These are phyloP conservation scores for Pollimyrus isidori DNA, from an alignment of 2,113 vertebrate species.

Conservation along the genomic window DNA sequence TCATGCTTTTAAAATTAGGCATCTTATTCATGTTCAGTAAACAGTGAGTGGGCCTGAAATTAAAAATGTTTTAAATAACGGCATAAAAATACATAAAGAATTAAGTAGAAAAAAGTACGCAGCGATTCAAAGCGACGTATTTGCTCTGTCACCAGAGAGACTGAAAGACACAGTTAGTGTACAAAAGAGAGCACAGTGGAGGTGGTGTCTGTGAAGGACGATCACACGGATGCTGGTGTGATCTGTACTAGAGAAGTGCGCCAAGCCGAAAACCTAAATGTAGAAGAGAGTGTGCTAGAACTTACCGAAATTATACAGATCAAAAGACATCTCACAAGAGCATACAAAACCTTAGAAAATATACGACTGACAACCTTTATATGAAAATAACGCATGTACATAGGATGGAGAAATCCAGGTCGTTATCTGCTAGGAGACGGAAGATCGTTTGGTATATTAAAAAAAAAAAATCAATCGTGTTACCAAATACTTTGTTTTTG, in stretches of 20 bases:
- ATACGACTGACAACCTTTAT: not conserved
- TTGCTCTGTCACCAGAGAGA: not conserved
- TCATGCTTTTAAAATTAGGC: conserved; percentile 39
- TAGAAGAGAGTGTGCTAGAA: not conserved
- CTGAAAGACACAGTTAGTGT: not conserved
- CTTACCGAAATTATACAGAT: not conserved
- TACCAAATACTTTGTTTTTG: not conserved
- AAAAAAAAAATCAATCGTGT: not conserved
- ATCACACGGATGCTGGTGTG: not conserved
- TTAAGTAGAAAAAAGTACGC: conserved; percentile 8
- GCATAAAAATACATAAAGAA: not conserved
- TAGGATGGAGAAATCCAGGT: not conserved
- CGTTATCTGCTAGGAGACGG: not conserved
- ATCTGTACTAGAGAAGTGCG: not conserved
- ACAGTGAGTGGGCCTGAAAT: conserved; percentile 37
- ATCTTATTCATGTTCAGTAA: conserved; percentile 25
- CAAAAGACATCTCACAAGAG: not conserved
- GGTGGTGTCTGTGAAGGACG: no score
- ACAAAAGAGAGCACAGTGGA: not conserved
- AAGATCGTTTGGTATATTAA: not conserved
- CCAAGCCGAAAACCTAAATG: not conserved
- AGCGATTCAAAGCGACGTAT: not conserved
- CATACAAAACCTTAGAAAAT: conserved; percentile 1
- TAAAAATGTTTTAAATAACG: conserved; percentile 29
- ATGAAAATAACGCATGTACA: not conserved